Conservation (phyloP, 2,113 vertebrate species). For the Plecturocebus donacophilus region DNA sequence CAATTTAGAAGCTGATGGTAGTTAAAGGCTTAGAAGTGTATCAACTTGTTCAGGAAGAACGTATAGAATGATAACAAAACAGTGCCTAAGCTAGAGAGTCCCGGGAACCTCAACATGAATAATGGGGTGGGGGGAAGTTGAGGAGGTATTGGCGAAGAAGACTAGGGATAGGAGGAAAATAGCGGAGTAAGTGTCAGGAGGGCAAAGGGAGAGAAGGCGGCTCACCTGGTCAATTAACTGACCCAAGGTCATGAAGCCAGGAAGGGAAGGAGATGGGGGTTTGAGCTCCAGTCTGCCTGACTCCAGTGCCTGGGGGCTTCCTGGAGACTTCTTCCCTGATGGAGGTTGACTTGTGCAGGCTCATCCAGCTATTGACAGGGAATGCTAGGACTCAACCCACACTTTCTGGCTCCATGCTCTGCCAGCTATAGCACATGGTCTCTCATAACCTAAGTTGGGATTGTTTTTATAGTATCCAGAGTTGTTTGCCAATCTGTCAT, state of each 20-base stretch:
- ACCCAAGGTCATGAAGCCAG: background rate
- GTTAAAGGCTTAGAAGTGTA: background rate
- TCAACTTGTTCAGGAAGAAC: background rate
- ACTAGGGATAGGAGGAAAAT: background rate
- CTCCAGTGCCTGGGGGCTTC: background rate
- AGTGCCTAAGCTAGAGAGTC: background rate
- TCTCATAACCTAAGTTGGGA: background rate
- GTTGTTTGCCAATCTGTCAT: background rate
- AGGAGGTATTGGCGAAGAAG: background rate
- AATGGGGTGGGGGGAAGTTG: no score
- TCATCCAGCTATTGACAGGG: background rate
- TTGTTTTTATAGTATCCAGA: background rate
- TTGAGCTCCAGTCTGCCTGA: background rate
- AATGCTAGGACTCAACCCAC: background rate
- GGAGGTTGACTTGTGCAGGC: background rate
- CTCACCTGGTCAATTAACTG: background rate
- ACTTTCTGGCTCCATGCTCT: background rate
- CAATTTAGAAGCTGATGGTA: background rate
- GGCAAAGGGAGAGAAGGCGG: background rate
- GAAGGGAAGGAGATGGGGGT: background rate
- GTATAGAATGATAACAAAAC: background rate
- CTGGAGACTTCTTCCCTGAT: background rate
- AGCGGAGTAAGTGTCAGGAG: background rate
- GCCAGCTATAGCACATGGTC: background rate
- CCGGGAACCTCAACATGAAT: background rate